phyloP scores from a whole-genome alignment of 2,797 vertebrate species.

The Triplophysa yarkandensis region DNA sequence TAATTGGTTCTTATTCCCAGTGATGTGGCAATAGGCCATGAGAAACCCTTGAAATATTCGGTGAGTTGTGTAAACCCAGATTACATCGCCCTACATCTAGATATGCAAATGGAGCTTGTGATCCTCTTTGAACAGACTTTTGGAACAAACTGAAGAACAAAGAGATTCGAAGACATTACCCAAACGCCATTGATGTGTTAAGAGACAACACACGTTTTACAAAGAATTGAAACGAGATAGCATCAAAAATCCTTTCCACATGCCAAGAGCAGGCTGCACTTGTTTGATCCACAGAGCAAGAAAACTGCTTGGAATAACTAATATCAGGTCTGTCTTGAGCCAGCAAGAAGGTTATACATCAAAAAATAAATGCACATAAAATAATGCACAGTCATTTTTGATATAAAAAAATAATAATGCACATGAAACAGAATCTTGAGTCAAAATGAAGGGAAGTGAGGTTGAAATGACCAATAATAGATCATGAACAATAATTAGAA shows the following conservation, averaged over 20 bases:
- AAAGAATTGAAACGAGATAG: conserved; percentile 74
- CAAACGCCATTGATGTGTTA: conserved; percentile 82
- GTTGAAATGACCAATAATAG: background rate
- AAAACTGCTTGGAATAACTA: background rate
- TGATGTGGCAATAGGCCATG: background rate
- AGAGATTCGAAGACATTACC: conserved; percentile 81
- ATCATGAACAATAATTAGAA: background rate
- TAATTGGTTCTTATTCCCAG: background rate
- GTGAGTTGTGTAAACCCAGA: conserved; percentile 57
- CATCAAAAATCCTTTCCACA: conserved; percentile 74
- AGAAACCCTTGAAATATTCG: background rate
- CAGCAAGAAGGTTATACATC: background rate
- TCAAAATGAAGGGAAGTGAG: background rate
- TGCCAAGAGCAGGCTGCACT: conserved; percentile 73
- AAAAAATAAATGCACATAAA: no score
- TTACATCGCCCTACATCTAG: conserved; percentile 55
- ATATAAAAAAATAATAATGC: no score
- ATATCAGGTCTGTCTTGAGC: background rate
- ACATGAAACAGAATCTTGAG: background rate
- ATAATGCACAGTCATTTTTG: no score
- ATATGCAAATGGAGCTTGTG: conserved; percentile 73
- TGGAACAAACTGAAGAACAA: conserved; percentile 80
- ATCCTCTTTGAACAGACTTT: conserved; percentile 83
- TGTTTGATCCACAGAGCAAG: conserved; percentile 75
- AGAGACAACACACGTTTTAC: conserved; percentile 77